A percentile compares a stretch with the other conserved stretches of the same genome.
Evolutionary conservation across 1,140 invertebrate species (phyloP).

Genomic region (Temnothorax nylanderi): DNA sequence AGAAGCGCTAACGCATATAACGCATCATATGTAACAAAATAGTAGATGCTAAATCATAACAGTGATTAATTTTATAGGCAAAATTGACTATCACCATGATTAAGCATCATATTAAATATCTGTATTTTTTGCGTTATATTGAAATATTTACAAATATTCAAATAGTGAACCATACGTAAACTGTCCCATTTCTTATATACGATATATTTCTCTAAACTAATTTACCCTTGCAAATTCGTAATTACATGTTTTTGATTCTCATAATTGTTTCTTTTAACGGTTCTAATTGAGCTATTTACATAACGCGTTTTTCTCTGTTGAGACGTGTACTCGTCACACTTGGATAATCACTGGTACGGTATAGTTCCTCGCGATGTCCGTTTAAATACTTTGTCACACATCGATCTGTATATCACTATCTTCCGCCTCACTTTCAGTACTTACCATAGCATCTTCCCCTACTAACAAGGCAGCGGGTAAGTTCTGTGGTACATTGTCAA

Average conservation of each 20-base stretch:
- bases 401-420: slow-evolving; percentile 85
- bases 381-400: slow-evolving; percentile 82
- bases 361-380: slow-evolving; percentile 11
- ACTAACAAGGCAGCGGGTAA: slow-evolving; percentile 84
- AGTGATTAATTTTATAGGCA: not conserved
- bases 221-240: slow-evolving; percentile 9
- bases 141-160: slow-evolving; percentile 39
- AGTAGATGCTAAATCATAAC: slow-evolving; percentile 34
- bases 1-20: slow-evolving; percentile 14
- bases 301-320: not conserved
- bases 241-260: slow-evolving; percentile 44
- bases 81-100: slow-evolving; percentile 29
- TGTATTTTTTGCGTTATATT: not conserved
- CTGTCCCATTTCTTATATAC: not conserved
- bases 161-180: not conserved
- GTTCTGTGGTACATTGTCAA: slow-evolving; percentile 84
- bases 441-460: slow-evolving; percentile 84
- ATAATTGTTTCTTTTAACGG: not conserved
- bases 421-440: slow-evolving; percentile 84
- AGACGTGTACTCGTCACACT: not conserved
- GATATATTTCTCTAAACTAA: slow-evolving; percentile 26
- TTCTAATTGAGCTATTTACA: slow-evolving; percentile 36
- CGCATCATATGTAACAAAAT: slow-evolving; percentile 18
- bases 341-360: slow-evolving; percentile 35
- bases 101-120: slow-evolving; percentile 30